Evolutionary conservation across 2,888 invertebrate genomes (phyloP), one percentile per base, ranked within the genome.

Genomic region (Lasioglossum malachurum): DNA sequence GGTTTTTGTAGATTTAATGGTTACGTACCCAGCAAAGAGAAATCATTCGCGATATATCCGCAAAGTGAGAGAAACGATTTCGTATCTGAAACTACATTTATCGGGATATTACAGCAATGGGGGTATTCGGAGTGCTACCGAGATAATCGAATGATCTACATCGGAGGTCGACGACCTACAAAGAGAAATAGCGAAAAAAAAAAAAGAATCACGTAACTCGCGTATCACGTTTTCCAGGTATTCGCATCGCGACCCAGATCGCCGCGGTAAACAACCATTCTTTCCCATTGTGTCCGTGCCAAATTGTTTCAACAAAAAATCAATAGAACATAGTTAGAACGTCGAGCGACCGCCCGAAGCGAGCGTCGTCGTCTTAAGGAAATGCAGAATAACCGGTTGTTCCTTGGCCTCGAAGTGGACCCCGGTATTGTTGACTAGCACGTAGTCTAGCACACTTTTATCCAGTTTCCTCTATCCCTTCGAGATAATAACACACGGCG

Each of bases 341-440:
- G 80, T 87, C 88, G 91, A 90, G 84, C 90, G 87, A 86, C 91
- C 86, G 90, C 88, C 75, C 87, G 83, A 83, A 89, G 80, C 81
- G 78, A 88, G 87, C 90, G 90, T 92, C 91, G 92, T 90, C 92
- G 92, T 90, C 92, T 92, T 91, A 90, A 94, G 93, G 91, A 93
- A 94, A 93, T 92, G 92, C 92, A 92, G 92, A 90, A 91, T 92
- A 93, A 94, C 96, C 95, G 90, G 96, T 95, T 87, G 94, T 90
- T 87, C 90, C 90, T 74, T 91, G 89, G 92, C 93, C 90, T 89
- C 90, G 89, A 87, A 90, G 89, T 82, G 86, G 87, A 79, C 85
- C 80, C 81, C 64, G 16, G 87, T 86, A 90, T 91, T 91, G 89
- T 91, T 88, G 87, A 88, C 82, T 82, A 69, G 83, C 85, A 27